These are phyloP conservation scores for Andrena hattorfiana DNA, from an alignment of 2,888 invertebrate species.

Conservation along the genomic window DNA sequence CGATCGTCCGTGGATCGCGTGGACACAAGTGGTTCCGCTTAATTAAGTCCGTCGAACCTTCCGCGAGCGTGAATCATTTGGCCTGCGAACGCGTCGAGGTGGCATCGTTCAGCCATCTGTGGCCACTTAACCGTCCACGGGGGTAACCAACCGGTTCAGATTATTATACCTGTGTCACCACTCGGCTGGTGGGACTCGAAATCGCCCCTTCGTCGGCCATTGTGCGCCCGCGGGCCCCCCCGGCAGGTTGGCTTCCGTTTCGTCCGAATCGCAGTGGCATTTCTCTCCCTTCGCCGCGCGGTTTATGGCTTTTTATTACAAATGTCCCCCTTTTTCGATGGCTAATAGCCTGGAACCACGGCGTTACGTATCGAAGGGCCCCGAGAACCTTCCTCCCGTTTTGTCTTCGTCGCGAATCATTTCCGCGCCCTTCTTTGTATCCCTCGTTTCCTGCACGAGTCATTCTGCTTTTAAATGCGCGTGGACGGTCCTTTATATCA, in stretches of 20 bases:
- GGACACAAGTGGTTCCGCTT: conserved; percentile 72
- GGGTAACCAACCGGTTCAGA: conserved; percentile 75
- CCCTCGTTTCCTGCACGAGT: conserved; percentile 9
- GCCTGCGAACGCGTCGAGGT: conserved; percentile 55
- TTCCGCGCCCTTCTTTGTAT: conserved; percentile 34
- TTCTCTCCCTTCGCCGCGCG: conserved; percentile 20
- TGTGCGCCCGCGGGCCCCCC: conserved; percentile 52
- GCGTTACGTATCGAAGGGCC: conserved; percentile 31
- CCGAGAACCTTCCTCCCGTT: conserved; percentile 27
- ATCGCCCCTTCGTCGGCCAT: conserved; percentile 59
- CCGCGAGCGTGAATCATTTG: conserved; percentile 73
- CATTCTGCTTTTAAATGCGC: background rate
- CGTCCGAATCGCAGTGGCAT: conserved; percentile 37
- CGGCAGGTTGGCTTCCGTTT: conserved; percentile 70
- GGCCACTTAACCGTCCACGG: conserved; percentile 75
- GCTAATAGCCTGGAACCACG: conserved; percentile 71
- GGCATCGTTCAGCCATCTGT: conserved; percentile 75
- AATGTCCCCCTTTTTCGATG: conserved; percentile 56
- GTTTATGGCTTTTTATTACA: conserved; percentile 71
- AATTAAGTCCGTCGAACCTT: conserved; percentile 72
- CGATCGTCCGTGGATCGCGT: conserved; percentile 50
- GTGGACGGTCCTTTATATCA: background rate
- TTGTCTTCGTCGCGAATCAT: conserved; percentile 25
- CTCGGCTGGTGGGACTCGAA: conserved; percentile 56
- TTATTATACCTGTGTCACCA: conserved; percentile 78